Base-by-base conservation (phyloP, 2,113 vertebrate genomes). In the Bombycilla garrulus region DNA sequence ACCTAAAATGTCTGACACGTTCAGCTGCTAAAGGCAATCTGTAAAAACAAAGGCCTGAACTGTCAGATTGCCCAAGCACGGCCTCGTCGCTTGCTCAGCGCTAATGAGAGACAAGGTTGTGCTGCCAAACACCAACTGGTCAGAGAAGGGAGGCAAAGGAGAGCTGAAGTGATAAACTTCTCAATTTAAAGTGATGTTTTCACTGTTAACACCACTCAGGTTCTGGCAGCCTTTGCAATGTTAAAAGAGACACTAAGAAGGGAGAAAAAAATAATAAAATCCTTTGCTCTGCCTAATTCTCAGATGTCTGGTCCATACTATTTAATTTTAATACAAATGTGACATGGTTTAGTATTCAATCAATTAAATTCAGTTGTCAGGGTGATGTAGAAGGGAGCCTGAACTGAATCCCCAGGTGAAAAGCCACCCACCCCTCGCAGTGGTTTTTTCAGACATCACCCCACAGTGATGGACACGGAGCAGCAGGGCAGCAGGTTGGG, bases 261-360 rank as follows among this genome's bases (percentile, higher is more conserved):
- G 14, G 6, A 67, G 7, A 14, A 50, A 83, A 62, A 73, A 86
- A 74, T 2, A 50, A 78, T 19, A 35, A 26, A 47, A n/a, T 16
- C 19, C 11, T 88, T 51, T 7, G 4, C 51, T 31, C 33, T 77
- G 35, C 24, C 76, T 51, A 38, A 17, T 93, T 95, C 90, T 94
- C 92, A 94, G 66, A 79, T 94, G 51, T 78, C 92, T 96, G 57
- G 70, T 94, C 86, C 69, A 18, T 70, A 53, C 62, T 89, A 95
- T 96, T 96, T 97, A 96, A 97, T 97, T 96, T 96, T 96, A 95
- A 95, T 95, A 90, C 64, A 91, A 92, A 92, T 85, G 85, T 95
- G 93, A 83, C 54, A 54, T 48, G 66, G 90, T 95, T 79, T 97
- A 95, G 90, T 91, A 79, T 94, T 92, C 90, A 44, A 58, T 83